Percentiles rank a stretch among this genome's conserved stretches.
Evolutionary conservation across 2,797 vertebrate species (phyloP).

Genomic region (Parauchenoglanis ngamensis): DNA sequence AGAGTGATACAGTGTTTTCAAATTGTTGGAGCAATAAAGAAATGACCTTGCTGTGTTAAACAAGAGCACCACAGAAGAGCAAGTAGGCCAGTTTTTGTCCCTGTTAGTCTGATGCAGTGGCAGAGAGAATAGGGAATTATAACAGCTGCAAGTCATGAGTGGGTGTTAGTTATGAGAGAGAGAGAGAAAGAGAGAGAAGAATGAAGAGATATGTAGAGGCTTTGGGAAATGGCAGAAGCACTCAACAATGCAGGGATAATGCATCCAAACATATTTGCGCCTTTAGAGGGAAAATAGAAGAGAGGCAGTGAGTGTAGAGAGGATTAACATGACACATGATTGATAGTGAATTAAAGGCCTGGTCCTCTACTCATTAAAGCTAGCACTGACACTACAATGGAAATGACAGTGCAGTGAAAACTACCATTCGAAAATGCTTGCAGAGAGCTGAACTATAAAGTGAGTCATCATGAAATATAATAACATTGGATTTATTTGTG

Average conservation of each 20-base stretch:
- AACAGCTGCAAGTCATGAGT: conserved; percentile 56
- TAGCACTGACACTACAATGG: conserved; percentile 40
- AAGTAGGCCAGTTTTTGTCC: conserved; percentile 31
- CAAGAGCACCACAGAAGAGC: conserved; percentile 35
- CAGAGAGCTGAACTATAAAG: conserved; percentile 15
- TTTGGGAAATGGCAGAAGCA: conserved; percentile 43
- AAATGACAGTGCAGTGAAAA: conserved; percentile 40
- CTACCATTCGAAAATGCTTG: conserved; percentile 8
- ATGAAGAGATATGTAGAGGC: conserved; percentile 43
- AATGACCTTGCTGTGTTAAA: conserved; percentile 49
- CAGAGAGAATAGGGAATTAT: conserved; percentile 36
- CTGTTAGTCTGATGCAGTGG: conserved; percentile 37
- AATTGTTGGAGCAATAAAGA: conserved; percentile 19
- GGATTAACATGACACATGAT: conserved; percentile 47
- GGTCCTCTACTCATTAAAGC: conserved; percentile 44
- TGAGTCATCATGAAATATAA: conserved; percentile 31
- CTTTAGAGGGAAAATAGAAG: conserved; percentile 37
- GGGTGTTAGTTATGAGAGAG: conserved; percentile 56
- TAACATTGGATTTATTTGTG: conserved; percentile 27
- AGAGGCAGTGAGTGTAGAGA: conserved; percentile 19
- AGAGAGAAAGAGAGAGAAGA: conserved; percentile 42
- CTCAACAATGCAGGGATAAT: conserved; percentile 54
- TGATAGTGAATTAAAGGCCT: conserved; percentile 45
- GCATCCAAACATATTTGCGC: conserved; percentile 49
- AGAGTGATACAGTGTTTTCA: conserved; percentile 29